Percentiles rank a stretch among this genome's conserved stretches.
Conservation (phyloP, 2,113 vertebrate species). For the Hypomesus transpacificus region DNA sequence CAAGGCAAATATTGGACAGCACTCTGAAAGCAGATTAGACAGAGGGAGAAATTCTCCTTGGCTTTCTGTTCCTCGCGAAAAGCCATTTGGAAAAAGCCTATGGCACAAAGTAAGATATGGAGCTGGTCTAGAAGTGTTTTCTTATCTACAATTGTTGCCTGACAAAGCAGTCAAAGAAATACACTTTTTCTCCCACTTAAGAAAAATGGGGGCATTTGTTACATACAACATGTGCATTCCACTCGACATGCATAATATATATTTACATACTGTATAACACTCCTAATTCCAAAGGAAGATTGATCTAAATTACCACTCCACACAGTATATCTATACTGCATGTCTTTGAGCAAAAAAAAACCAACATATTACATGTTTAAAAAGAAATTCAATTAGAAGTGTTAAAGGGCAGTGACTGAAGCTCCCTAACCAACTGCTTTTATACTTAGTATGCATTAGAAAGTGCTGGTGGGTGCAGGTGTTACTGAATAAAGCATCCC, state of each 20-base stretch:
- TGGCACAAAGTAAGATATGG: slow-evolving; percentile 25
- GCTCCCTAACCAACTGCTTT: slow-evolving; percentile 22
- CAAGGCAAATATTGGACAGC: slow-evolving; percentile 38
- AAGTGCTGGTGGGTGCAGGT: slow-evolving; percentile 41
- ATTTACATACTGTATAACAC: neutral
- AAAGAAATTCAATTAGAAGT: neutral
- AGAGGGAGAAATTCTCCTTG: slow-evolving; percentile 14
- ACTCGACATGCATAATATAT: neutral
- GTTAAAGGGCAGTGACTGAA: neutral
- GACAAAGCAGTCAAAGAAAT: neutral
- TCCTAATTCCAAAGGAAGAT: neutral
- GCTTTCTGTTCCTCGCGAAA: slow-evolving; percentile 40
- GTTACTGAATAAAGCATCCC: slow-evolving; percentile 52
- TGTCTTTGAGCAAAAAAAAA: neutral
- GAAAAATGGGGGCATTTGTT: neutral
- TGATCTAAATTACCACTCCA: neutral
- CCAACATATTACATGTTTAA: neutral
- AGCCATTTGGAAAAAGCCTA: slow-evolving; percentile 16
- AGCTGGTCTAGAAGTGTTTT: too few species aligned
- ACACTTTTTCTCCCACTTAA: neutral
- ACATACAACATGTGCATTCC: neutral
- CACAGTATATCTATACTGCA: neutral
- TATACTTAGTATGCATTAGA: slow-evolving; percentile 44
- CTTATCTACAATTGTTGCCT: too few species aligned
- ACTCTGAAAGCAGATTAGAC: slow-evolving; percentile 38